Percentiles rank a stretch among this genome's conserved stretches.
phyloP scores from a whole-genome alignment of 2,113 vertebrate genomes.

The pig (Sus scrofa) region DNA sequence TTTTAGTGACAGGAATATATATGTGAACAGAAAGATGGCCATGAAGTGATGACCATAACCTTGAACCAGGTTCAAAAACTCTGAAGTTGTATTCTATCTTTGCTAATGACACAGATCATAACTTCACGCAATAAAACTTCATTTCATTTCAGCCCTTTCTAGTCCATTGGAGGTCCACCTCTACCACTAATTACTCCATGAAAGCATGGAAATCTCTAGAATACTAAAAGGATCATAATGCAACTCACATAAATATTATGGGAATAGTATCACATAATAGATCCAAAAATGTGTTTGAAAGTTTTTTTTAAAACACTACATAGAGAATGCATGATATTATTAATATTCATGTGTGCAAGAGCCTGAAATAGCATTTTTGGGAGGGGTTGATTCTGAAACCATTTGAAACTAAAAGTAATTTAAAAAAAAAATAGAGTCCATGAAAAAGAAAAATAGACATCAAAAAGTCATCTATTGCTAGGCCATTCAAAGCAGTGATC shows the following conservation, averaged over 20 bases:
- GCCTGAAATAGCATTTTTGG: neutral
- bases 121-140: conserved; percentile 51
- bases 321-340: neutral
- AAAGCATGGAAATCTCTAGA: neutral
- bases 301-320: neutral
- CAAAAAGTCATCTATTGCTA: neutral
- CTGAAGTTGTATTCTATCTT: conserved; percentile 4
- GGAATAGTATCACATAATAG: neutral
- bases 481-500: neutral
- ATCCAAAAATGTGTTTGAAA: neutral
- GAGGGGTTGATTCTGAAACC: neutral
- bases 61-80: conserved; percentile 65
- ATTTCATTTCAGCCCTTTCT: conserved; percentile 29
- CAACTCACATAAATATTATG: neutral
- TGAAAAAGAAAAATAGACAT: conserved; percentile 28
- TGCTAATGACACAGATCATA: conserved; percentile 44
- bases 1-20: conserved; percentile 22
- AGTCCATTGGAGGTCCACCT: neutral
- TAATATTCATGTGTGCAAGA: neutral
- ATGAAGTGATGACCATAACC: conserved; percentile 14
- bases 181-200: neutral
- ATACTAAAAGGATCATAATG: conserved; percentile 3
- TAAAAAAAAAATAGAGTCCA: neutral
- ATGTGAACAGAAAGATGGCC: conserved; percentile 45
- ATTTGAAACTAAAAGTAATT: conserved; percentile 39